Conservation (phyloP, 1,140 invertebrate genomes). For the Episyrphus balteatus region DNA sequence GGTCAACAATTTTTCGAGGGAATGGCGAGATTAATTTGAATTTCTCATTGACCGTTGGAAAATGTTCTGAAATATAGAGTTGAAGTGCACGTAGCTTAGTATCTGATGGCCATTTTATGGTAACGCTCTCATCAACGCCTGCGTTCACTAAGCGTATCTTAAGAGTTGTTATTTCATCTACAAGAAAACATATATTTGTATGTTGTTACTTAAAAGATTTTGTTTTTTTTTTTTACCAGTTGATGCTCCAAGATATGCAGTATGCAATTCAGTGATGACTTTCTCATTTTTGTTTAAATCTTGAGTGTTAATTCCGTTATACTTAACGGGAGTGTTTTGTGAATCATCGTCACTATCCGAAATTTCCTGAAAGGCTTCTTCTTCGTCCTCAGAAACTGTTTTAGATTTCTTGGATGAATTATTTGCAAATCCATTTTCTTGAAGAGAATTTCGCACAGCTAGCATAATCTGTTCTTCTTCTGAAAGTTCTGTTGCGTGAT, state of each 20-base stretch:
- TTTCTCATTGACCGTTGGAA: slow-evolving; percentile 21
- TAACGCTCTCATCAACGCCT: slow-evolving; percentile 28
- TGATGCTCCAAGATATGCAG: slow-evolving; percentile 23
- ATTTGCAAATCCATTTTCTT: slow-evolving; percentile 17
- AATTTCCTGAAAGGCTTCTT: neutral
- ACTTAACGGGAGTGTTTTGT: neutral
- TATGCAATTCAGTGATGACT: slow-evolving; percentile 16
- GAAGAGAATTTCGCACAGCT: slow-evolving; percentile 33
- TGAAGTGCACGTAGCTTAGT: slow-evolving; percentile 25
- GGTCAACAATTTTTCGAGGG: slow-evolving; percentile 25
- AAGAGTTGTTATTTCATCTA: slow-evolving; percentile 20
- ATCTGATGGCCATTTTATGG: slow-evolving; percentile 32
- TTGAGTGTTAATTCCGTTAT: slow-evolving; percentile 12
- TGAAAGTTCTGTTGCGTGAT: slow-evolving; percentile 23
- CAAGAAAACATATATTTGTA: neutral
- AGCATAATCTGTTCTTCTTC: slow-evolving; percentile 32
- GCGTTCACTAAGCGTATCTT: slow-evolving; percentile 25
- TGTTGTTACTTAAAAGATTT: neutral
- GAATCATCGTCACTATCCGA: neutral
- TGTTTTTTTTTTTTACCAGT: slow-evolving; percentile 13
- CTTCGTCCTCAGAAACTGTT: neutral
- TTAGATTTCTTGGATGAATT: slow-evolving; percentile 8
- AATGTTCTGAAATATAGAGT: slow-evolving; percentile 26
- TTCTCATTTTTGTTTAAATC: slow-evolving; percentile 25
- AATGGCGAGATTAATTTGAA: slow-evolving; percentile 34